Conservation (phyloP, 2,797 vertebrate species). For the Neosilurus mollespiculum region DNA sequence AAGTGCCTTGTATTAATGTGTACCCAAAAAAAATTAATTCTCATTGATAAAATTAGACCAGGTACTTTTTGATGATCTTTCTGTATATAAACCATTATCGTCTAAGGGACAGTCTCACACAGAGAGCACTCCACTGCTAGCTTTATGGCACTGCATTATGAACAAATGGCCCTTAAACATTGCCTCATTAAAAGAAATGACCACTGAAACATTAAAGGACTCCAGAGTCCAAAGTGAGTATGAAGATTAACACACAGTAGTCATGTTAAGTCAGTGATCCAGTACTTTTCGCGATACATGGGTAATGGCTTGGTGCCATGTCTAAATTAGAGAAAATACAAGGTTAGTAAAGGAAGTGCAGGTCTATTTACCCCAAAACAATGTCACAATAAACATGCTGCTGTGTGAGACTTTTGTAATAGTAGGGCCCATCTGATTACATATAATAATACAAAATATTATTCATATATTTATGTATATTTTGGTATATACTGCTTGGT, state of each 20-base stretch:
- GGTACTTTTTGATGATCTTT: not conserved
- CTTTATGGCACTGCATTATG: not conserved
- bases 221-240: constrained; percentile 6
- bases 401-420: not conserved
- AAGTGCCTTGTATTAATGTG: no score
- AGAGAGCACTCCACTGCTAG: not conserved
- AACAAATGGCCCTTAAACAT: constrained; percentile 1
- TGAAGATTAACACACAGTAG: not conserved
- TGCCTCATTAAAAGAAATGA: constrained; percentile 1
- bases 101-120: not conserved
- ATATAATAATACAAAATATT: not conserved
- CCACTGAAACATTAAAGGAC: not conserved
- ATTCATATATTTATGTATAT: not conserved
- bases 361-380: not conserved
- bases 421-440: not conserved
- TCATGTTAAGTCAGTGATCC: not conserved
- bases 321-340: not conserved
- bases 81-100: not conserved
- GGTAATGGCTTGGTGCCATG: not conserved
- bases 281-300: not conserved
- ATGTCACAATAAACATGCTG: not conserved
- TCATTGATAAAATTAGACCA: not conserved
- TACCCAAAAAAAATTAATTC: no score
- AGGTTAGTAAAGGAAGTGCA: not conserved
- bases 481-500: not conserved